phyloP scores from a whole-genome alignment of 2,113 vertebrate genomes.

The Cavia aperea region DNA sequence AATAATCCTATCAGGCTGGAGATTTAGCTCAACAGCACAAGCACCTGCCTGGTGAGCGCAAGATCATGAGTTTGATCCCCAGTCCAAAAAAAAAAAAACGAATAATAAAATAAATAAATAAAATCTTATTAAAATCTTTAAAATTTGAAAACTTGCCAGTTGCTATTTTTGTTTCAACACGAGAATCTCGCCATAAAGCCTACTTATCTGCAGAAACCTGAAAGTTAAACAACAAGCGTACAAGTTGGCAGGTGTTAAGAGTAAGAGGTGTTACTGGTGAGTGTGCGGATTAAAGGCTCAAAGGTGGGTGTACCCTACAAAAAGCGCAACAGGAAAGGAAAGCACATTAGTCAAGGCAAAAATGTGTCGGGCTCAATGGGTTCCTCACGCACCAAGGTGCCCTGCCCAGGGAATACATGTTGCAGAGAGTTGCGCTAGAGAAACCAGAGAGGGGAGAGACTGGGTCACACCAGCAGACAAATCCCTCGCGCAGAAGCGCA shows the following conservation, averaged over 20 bases:
- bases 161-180: slow-evolving; percentile 31
- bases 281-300: not conserved
- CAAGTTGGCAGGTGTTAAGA: not conserved
- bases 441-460: not conserved
- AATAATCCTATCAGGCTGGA: too few species aligned
- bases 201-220: not conserved
- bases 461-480: not conserved
- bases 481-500: not conserved
- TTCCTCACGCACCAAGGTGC: not conserved
- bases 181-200: not conserved
- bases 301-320: not conserved
- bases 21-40: too few species aligned
- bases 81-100: too few species aligned
- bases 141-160: not conserved
- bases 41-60: too few species aligned
- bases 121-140: slow-evolving; percentile 23
- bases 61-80: too few species aligned
- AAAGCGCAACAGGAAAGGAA: not conserved
- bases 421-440: not conserved
- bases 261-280: not conserved
- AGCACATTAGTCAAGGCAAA: not conserved
- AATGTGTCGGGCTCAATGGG: not conserved
- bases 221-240: slow-evolving; percentile 10
- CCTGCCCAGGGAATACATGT: not conserved
- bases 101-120: not conserved